These are phyloP conservation scores for Muntiacus reevesi DNA, from an alignment of 2,113 vertebrate species.

Conservation along the genomic window DNA sequence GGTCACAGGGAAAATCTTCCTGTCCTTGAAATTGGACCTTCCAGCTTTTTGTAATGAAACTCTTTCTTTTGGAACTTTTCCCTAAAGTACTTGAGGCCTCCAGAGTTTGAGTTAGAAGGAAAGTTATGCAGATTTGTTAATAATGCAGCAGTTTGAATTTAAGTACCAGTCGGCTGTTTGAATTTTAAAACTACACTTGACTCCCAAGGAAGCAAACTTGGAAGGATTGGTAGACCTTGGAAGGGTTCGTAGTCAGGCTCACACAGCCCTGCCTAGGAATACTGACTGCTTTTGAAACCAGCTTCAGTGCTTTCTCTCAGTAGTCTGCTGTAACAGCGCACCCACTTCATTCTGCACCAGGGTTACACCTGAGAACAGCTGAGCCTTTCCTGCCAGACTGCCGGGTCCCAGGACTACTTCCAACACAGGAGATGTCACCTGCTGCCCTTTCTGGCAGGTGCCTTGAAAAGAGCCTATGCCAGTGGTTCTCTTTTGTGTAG, in stretches of 20 bases:
- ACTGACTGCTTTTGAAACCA: not conserved
- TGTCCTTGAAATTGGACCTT: not conserved
- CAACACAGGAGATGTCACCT: fast-evolving
- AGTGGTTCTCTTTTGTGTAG: not conserved
- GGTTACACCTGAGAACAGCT: not conserved
- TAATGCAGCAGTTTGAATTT: not conserved
- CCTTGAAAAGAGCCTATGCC: not conserved
- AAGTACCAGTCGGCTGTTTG: not conserved
- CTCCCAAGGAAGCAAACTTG: not conserved
- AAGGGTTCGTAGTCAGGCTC: not conserved
- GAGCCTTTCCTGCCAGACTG: not conserved
- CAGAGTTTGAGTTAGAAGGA: not conserved
- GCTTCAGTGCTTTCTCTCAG: not conserved
- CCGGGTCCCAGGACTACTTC: not conserved
- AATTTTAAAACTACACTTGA: not conserved
- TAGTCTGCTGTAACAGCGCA: not conserved
- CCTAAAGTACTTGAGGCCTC: not conserved
- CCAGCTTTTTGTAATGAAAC: not conserved
- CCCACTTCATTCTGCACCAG: not conserved
- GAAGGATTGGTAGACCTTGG: not conserved
- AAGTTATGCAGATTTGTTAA: not conserved
- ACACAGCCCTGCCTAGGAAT: fast-evolving
- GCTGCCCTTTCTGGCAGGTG: not conserved
- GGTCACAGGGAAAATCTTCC: not conserved
- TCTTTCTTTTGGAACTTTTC: not conserved